Conservation (phyloP, 92 coral and sea anemone genomes). For the Anthopleura xanthogrammica region DNA sequence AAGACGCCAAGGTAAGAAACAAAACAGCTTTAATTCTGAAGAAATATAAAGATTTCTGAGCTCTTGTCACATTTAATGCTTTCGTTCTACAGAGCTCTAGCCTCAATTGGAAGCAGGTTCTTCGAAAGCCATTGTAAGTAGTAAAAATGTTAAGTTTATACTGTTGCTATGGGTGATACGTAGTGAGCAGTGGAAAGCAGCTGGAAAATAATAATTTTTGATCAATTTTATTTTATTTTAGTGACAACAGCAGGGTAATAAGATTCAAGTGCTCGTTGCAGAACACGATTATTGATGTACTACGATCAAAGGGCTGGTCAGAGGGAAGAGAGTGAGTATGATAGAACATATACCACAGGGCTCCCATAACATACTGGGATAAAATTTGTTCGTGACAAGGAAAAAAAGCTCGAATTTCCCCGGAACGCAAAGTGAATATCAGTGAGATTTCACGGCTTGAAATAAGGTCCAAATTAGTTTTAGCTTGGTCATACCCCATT, state of each 20-base stretch:
- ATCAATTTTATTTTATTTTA: conserved; percentile 20
- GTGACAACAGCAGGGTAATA: conserved; percentile 93
- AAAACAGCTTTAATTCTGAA: not conserved
- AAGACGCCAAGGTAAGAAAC: conserved; percentile 52
- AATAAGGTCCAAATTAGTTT: too few species aligned
- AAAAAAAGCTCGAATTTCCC: too few species aligned
- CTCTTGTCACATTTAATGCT: not conserved
- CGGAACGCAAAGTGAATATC: too few species aligned
- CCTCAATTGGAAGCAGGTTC: conserved; percentile 75
- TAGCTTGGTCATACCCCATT: too few species aligned
- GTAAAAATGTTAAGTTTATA: not conserved
- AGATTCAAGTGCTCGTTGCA: conserved; percentile 91
- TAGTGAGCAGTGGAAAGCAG: not conserved
- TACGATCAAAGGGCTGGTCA: conserved; percentile 92
- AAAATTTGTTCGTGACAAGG: too few species aligned
- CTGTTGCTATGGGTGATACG: not conserved
- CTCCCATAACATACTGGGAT: too few species aligned
- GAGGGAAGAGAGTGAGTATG: conserved; percentile 85
- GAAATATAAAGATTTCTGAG: not conserved
- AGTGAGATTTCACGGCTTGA: too few species aligned
- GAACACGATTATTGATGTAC: conserved; percentile 92
- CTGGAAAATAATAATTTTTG: not conserved
- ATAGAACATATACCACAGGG: too few species aligned
- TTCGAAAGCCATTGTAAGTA: conserved; percentile 88
- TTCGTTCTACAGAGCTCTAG: conserved; percentile 51